Percentiles rank a stretch among this genome's conserved stretches.
Evolutionary conservation across 2,113 vertebrate species (phyloP).

Genomic region (Calonectris borealis): DNA sequence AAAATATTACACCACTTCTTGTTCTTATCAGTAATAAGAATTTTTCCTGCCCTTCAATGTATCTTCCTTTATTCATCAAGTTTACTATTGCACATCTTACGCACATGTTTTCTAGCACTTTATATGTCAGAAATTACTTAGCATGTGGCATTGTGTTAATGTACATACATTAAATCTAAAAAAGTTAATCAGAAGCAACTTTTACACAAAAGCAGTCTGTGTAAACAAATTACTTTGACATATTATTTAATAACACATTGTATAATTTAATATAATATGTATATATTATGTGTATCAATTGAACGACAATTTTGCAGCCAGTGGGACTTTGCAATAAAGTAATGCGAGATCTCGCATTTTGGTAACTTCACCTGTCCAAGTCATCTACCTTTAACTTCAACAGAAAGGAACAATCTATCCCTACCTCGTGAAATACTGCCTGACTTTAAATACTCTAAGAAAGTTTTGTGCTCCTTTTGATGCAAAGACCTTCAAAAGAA

Average conservation of each 20-base stretch:
- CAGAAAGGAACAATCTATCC: not conserved
- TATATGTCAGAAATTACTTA: not conserved
- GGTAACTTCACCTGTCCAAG: not conserved
- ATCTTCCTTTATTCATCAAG: not conserved
- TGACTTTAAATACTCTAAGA: not conserved
- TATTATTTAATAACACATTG: not conserved
- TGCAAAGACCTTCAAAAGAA: not conserved
- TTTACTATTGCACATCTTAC: not conserved
- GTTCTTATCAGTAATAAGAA: not conserved
- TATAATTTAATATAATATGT: not conserved
- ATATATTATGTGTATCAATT: not conserved
- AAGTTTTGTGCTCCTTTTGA: not conserved
- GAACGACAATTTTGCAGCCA: not conserved
- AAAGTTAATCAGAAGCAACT: not conserved
- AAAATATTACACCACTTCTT: not conserved
- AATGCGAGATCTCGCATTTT: not conserved
- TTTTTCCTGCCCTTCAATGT: not conserved
- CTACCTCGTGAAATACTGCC: not conserved
- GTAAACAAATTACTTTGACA: not conserved
- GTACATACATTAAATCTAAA: not conserved
- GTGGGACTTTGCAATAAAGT: not conserved
- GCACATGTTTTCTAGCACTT: not conserved
- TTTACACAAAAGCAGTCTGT: not conserved
- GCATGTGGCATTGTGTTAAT: not conserved
- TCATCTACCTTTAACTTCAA: not conserved